A percentile compares a stretch with the other conserved stretches of the same genome.
phyloP scores from a whole-genome alignment of 1,140 invertebrate genomes.

The Ooceraea biroi region DNA sequence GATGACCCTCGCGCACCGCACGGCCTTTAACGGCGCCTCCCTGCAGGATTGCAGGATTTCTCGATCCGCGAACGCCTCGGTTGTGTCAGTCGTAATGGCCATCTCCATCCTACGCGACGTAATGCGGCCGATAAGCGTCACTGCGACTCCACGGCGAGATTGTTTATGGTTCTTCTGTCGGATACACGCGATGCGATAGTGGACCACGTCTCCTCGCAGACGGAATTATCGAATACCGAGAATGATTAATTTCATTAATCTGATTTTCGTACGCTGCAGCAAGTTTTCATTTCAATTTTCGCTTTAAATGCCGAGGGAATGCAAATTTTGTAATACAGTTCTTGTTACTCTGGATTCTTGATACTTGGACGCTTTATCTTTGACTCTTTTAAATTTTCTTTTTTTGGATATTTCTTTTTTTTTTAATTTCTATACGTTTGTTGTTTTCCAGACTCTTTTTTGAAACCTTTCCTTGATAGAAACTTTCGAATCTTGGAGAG shows the following conservation, averaged over 20 bases:
- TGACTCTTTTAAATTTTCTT: not conserved
- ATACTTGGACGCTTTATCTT: not conserved
- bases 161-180: slow-evolving; percentile 51
- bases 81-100: slow-evolving; percentile 9
- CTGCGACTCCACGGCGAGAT: not conserved
- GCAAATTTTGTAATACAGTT: not conserved
- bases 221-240: not conserved
- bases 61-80: slow-evolving; percentile 39
- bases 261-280: not conserved
- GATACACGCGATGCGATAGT: slow-evolving; percentile 9
- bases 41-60: slow-evolving; percentile 37
- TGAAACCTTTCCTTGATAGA: not conserved
- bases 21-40: slow-evolving; percentile 28
- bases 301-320: not conserved
- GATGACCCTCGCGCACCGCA: slow-evolving; percentile 25
- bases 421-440: not conserved
- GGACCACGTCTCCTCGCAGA: not conserved
- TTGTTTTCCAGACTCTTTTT: not conserved
- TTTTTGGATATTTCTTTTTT: not conserved
- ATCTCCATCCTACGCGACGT: slow-evolving; percentile 24
- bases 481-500: not conserved
- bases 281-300: slow-evolving; percentile 1
- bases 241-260: slow-evolving; percentile 30
- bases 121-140: slow-evolving; percentile 27
- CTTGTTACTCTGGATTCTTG: not conserved